phyloP scores from a whole-genome alignment of 53 echinoderm and acorn worm species.

The Paracentrotus lividus region DNA sequence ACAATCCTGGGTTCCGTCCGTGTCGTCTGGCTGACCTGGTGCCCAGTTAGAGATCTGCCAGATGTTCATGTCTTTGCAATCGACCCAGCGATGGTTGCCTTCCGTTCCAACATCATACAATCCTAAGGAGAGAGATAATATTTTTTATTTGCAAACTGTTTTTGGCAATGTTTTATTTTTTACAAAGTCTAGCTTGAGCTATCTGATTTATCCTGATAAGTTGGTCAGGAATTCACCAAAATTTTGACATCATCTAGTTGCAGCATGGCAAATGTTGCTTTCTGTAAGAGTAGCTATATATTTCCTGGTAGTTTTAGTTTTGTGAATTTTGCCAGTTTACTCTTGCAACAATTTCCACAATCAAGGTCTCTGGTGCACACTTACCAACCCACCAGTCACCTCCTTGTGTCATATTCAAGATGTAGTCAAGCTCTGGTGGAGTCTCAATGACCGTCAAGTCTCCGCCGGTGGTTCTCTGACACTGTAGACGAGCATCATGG shows the following conservation, averaged over 20 bases:
- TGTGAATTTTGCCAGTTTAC: too few relatives aligned
- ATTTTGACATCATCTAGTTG: too few relatives aligned
- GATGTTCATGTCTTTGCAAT: constrained; percentile 71
- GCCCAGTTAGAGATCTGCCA: constrained; percentile 84
- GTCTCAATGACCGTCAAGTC: constrained; percentile 90
- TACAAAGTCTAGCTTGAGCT: too few relatives aligned
- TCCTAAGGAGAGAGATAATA: constrained; percentile 64
- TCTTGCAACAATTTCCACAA: background rate
- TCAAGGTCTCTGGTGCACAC: constrained; percentile 35
- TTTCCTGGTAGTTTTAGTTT: too few relatives aligned
- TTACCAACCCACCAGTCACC: constrained; percentile 94
- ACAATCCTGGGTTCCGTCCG: constrained; percentile 76
- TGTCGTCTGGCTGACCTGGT: constrained; percentile 76
- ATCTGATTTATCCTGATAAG: too few relatives aligned
- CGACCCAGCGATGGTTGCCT: constrained; percentile 76
- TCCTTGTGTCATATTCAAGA: constrained; percentile 74
- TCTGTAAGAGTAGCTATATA: too few relatives aligned
- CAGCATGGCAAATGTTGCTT: too few relatives aligned
- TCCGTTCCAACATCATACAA: constrained; percentile 79
- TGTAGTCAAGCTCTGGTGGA: constrained; percentile 76
- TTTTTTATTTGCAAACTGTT: background rate
- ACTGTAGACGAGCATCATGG: constrained; percentile 77
- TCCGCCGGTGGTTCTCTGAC: constrained; percentile 72
- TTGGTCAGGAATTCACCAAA: too few relatives aligned
- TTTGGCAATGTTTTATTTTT: too few relatives aligned